Conservation (phyloP, 2,888 invertebrate species). For the Coenonympha arcania region DNA sequence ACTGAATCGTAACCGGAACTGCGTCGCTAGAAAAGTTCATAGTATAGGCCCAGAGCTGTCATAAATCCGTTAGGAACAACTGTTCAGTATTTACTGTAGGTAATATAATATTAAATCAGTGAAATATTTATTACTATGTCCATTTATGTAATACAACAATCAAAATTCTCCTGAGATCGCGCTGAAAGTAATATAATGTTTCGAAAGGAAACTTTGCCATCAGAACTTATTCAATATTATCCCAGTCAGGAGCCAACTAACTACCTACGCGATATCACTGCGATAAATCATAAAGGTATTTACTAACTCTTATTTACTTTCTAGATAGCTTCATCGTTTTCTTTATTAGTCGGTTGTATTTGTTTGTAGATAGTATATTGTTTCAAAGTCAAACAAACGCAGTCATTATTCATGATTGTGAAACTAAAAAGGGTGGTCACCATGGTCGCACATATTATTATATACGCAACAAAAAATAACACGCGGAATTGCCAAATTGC, state of each 20-base stretch:
- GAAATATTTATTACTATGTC: slow-evolving; percentile 27
- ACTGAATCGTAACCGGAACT: no score
- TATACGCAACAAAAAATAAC: no score
- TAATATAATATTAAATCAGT: no score
- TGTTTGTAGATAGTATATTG: not conserved
- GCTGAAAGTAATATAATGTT: slow-evolving; percentile 67
- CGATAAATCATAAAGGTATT: slow-evolving; percentile 41
- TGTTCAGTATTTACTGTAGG: no score
- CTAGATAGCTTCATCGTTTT: slow-evolving; percentile 3
- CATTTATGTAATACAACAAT: slow-evolving; percentile 51
- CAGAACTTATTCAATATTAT: slow-evolving; percentile 70
- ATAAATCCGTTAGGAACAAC: not conserved
- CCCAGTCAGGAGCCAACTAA: slow-evolving; percentile 37
- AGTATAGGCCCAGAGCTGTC: no score
- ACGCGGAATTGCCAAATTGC: no score
- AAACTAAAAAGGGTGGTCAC: no score
- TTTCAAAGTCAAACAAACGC: no score
- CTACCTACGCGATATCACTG: slow-evolving; percentile 38
- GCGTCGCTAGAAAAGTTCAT: no score
- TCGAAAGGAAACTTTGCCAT: slow-evolving; percentile 59
- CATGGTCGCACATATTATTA: no score
- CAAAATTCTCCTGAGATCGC: slow-evolving; percentile 58
- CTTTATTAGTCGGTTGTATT: slow-evolving; percentile 1
- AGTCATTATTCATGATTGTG: no score
- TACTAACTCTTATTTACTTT: slow-evolving; percentile 20